Conservation (phyloP, 2,888 invertebrate genomes). For the Entomobrya proxima region DNA sequence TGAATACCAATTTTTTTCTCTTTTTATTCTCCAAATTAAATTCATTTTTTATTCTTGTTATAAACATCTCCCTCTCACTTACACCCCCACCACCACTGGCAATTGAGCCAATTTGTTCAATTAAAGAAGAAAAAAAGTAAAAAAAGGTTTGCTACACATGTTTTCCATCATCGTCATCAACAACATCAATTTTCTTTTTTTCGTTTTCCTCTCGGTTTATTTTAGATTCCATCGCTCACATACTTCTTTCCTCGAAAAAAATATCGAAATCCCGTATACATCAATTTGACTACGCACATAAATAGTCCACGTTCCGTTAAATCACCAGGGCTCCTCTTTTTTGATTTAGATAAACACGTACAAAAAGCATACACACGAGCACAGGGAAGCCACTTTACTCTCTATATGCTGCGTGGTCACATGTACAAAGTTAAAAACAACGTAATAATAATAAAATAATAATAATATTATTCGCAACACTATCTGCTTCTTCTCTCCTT, state of each 20-base stretch:
- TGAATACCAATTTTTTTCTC: slow-evolving; percentile 61
- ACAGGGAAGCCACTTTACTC: neutral
- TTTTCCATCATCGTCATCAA: slow-evolving; percentile 35
- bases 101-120: slow-evolving; percentile 47
- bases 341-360: slow-evolving; percentile 21
- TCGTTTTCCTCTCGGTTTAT: neutral
- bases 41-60: neutral
- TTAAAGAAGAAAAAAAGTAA: slow-evolving; percentile 24
- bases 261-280: slow-evolving; percentile 3
- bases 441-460: neutral
- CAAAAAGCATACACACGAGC: neutral
- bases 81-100: neutral
- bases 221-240: slow-evolving; percentile 4
- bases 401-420: neutral
- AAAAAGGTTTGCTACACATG: slow-evolving; percentile 4
- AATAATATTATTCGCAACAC: slow-evolving; percentile 23
- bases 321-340: neutral
- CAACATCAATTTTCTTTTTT: slow-evolving; percentile 10
- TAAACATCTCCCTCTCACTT: neutral
- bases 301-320: slow-evolving; percentile 32
- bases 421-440: neutral
- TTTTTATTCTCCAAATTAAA: neutral
- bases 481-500: neutral
- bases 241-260: no score
- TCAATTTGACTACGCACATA: slow-evolving; percentile 13